Percentiles rank a stretch among this genome's conserved stretches.
These are phyloP conservation scores for Cephus pygmeus DNA, from an alignment of 2,888 invertebrate species.

Conservation along the genomic window DNA sequence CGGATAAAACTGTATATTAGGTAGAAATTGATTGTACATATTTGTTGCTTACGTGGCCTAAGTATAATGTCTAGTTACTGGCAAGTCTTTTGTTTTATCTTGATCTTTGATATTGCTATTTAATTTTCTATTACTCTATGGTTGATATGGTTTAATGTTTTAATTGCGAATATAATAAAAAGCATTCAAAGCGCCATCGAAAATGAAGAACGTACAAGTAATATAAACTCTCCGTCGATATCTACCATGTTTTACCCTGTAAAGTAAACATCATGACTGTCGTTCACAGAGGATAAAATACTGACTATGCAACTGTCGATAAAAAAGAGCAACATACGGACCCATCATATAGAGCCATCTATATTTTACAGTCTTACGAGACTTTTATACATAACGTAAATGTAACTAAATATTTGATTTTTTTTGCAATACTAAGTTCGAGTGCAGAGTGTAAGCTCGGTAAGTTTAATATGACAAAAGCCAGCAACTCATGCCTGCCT, in stretches of 20 bases:
- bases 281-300: neutral
- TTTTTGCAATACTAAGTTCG: too few relatives aligned
- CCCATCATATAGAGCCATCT: neutral
- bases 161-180: neutral
- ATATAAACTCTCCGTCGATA: neutral
- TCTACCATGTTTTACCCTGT: neutral
- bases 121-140: neutral
- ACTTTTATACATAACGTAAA: neutral
- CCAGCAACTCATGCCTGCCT: too few relatives aligned
- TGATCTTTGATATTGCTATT: neutral
- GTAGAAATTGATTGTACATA: neutral
- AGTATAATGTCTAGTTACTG: neutral
- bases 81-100: neutral
- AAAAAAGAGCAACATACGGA: neutral
- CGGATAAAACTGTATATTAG: neutral
- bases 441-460: too few relatives aligned
- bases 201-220: neutral
- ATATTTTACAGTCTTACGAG: neutral
- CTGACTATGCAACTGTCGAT: neutral
- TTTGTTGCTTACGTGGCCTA: neutral
- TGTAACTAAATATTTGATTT: neutral
- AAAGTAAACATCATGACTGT: neutral
- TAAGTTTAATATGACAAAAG: too few relatives aligned
- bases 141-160: neutral
- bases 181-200: neutral